Evolutionary conservation across 92 coral and sea anemone species (phyloP), one percentile per base, ranked within the genome.

Genomic region (Meandrina meandrites): DNA sequence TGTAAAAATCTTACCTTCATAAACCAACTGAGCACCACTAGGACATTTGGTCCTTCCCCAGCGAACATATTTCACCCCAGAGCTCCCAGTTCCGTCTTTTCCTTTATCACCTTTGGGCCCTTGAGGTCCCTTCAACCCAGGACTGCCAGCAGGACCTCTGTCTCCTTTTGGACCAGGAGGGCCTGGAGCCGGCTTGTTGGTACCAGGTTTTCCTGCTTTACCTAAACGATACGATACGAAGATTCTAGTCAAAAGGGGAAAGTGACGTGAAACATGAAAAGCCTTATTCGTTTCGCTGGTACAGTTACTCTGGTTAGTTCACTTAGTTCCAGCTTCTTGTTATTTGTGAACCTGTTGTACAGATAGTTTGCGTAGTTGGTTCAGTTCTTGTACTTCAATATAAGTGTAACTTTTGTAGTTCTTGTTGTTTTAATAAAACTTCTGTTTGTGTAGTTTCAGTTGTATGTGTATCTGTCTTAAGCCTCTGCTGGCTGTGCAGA

Each of bases 41-140:
- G 92, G 94, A 73, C 92, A 92, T 22, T 71, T 70, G 54, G 75
- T 86, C 67, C 86, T 92, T 78, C 94, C 92, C 92, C 94, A 92
- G 50, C 90, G 92, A 22, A 90, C 86, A 30, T 92, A 92, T 54
- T 81, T 85, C 47, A 87, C 92, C 12, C 90, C 91, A 45, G 76
- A 19, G 62, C 45, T 76, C 66, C 92, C 92, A 1, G 83, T n/a
- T 57, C 87, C 84, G 17, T 87, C 90, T 89, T 56, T 34, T 27
- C 77, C 76, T 45, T 58, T 58, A 11, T 80, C 83, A 1, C 83
- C 83, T 35, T 80, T 80, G 6, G 73, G 34, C 32, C 83, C 83
- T 36, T n/a, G 83, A 24, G 83, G 35, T 35, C 81, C 81, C 31
- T 51, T 22, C 40, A 36, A 51, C 66, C 83, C 83, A 80, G 83